Conservation (phyloP, 1,140 invertebrate genomes). For the Condylostylus longicornis region DNA sequence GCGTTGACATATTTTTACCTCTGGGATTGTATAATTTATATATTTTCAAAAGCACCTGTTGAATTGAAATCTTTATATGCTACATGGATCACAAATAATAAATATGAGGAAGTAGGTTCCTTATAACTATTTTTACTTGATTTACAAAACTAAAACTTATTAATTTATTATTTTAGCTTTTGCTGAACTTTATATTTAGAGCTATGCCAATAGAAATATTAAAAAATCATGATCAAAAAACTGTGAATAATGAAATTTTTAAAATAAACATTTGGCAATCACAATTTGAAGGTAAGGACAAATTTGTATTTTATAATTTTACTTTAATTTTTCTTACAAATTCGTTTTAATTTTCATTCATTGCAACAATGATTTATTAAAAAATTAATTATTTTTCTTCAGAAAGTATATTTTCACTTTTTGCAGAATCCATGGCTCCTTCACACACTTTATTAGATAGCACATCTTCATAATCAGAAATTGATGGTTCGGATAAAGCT, state of each 20-base stretch:
- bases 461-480: too few species aligned
- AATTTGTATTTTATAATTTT: background rate
- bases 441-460: too few species aligned
- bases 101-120: slow-evolving; percentile 20
- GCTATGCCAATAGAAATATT: slow-evolving; percentile 29
- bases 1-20: slow-evolving; percentile 44
- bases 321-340: too few species aligned
- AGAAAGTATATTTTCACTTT: too few species aligned
- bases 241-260: slow-evolving; percentile 20
- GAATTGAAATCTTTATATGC: slow-evolving; percentile 55
- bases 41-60: slow-evolving; percentile 47
- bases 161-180: slow-evolving; percentile 18
- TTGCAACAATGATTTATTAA: too few species aligned
- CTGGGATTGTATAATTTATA: slow-evolving; percentile 57
- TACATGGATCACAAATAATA: slow-evolving; percentile 45
- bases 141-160: slow-evolving; percentile 1
- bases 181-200: slow-evolving; percentile 27
- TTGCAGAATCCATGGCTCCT: too few species aligned
- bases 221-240: slow-evolving; percentile 26
- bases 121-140: slow-evolving; percentile 9
- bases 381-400: too few species aligned
- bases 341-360: too few species aligned
- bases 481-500: too few species aligned
- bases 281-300: slow-evolving; percentile 23
- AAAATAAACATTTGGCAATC: slow-evolving; percentile 19